phyloP scores from a whole-genome alignment of 2,797 vertebrate species.

The Bradypus variegatus region DNA sequence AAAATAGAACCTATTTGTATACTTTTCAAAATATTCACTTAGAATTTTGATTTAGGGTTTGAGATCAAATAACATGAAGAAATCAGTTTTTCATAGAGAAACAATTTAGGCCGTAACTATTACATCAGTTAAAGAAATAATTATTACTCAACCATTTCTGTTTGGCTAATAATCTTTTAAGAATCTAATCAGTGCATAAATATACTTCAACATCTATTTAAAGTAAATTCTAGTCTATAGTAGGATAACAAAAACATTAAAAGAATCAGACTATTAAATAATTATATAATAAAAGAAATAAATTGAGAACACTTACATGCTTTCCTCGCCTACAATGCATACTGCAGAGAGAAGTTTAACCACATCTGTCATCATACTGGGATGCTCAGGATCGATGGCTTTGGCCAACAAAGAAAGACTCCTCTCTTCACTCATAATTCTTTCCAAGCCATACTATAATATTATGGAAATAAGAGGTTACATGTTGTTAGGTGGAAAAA shows the following conservation, averaged over 20 bases:
- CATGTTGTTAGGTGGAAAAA: conserved; percentile 37
- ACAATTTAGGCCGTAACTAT: not conserved
- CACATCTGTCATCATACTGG: conserved; percentile 94
- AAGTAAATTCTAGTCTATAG: conserved; percentile 34
- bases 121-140: not conserved
- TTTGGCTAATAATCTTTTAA: not conserved
- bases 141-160: not conserved
- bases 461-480: conserved; percentile 37
- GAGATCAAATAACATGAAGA: not conserved
- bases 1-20: not conserved
- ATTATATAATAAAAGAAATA: not conserved
- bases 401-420: conserved; percentile 87
- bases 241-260: not conserved
- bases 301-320: conserved; percentile 81
- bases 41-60: not conserved
- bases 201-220: not conserved
- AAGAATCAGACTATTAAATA: not conserved
- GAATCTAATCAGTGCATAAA: conserved; percentile 2
- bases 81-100: conserved; percentile 1
- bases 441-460: conserved; percentile 91
- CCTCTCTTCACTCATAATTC: conserved; percentile 93
- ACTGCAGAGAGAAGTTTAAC: conserved; percentile 96
- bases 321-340: conserved; percentile 97
- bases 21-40: not conserved
- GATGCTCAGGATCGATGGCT: conserved; percentile 88